Evolutionary conservation across 2,888 invertebrate genomes (phyloP).

Genomic region (Trachelus tabidus): DNA sequence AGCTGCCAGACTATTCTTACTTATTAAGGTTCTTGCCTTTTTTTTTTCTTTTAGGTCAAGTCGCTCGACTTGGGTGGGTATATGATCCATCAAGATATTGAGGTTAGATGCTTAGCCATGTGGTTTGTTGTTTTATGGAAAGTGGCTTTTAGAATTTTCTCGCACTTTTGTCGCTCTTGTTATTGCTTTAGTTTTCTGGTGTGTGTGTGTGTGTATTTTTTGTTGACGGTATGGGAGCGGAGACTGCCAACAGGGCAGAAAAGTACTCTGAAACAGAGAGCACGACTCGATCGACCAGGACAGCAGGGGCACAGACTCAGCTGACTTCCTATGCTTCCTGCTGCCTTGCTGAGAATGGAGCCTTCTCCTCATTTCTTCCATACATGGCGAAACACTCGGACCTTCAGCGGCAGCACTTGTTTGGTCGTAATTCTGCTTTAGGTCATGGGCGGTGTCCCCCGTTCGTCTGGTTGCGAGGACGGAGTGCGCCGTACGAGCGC

Average conservation of each 20-base stretch:
- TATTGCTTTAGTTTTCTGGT: not conserved
- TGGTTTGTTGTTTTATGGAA: not conserved
- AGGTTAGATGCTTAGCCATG: not conserved
- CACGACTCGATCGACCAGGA: not conserved
- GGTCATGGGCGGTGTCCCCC: conserved; percentile 41
- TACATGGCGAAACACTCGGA: conserved; percentile 48
- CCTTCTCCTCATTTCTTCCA: conserved; percentile 63
- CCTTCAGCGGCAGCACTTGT: conserved; percentile 52
- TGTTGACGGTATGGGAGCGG: not conserved
- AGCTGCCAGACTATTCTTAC: not conserved
- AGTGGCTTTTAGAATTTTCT: not conserved
- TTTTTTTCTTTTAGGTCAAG: not conserved
- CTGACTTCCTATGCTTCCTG: conserved; percentile 37
- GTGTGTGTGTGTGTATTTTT: not conserved
- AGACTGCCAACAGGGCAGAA: not conserved
- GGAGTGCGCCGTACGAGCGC: not conserved
- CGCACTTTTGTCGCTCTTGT: not conserved
- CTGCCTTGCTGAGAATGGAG: conserved; percentile 45
- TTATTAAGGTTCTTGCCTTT: not conserved
- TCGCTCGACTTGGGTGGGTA: not conserved
- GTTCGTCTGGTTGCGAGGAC: conserved; percentile 2
- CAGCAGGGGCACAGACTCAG: not conserved
- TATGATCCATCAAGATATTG: not conserved
- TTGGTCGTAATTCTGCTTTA: conserved; percentile 35
- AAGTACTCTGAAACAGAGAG: not conserved